These are phyloP conservation scores for Eleutherodactylus coqui DNA, from an alignment of 2,797 vertebrate species.

Conservation along the genomic window DNA sequence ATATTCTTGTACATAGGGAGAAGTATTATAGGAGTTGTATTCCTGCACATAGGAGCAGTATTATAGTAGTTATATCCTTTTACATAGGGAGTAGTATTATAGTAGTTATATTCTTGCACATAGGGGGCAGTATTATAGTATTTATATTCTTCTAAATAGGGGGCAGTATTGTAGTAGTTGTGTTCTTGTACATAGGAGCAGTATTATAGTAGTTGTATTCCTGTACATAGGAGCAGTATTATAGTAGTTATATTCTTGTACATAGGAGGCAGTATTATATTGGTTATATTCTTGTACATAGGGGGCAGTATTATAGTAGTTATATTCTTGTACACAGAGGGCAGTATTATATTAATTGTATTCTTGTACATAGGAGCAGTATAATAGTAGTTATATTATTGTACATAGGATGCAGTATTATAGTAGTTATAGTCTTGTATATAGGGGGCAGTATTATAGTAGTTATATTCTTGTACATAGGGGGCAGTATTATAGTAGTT, in stretches of 20 bases:
- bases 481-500: conserved; percentile 22
- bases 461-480: conserved; percentile 9
- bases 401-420: conserved; percentile 10
- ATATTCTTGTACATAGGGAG: too few species aligned
- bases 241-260: conserved; percentile 15
- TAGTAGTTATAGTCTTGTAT: conserved; percentile 12
- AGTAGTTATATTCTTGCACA: conserved; percentile 18
- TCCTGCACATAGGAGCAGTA: too few species aligned
- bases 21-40: too few species aligned
- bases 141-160: conserved; percentile 10
- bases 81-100: too few species aligned
- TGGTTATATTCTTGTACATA: conserved; percentile 15
- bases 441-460: conserved; percentile 7
- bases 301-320: conserved; percentile 3
- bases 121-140: conserved; percentile 13
- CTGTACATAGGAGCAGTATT: not conserved
- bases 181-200: conserved; percentile 3
- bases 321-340: not conserved
- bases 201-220: not conserved
- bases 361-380: conserved; percentile 13
- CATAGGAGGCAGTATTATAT: not conserved
- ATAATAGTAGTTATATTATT: conserved; percentile 18
- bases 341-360: conserved; percentile 11
- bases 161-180: conserved; percentile 7
- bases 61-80: too few species aligned